phyloP scores from a whole-genome alignment of 2,888 invertebrate genomes.

The Mesochorus sp. region DNA sequence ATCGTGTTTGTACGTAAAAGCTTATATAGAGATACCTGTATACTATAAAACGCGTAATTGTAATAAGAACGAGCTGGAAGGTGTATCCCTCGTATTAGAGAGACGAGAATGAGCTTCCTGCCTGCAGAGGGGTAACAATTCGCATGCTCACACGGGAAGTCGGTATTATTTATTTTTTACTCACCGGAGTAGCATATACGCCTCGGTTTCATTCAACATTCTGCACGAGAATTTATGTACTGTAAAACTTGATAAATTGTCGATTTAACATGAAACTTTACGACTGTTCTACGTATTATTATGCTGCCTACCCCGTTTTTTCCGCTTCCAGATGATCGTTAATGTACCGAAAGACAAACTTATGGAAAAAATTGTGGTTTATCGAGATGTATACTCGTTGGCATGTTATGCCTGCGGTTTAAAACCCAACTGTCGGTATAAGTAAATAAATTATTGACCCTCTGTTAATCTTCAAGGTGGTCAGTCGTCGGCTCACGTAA shows the following conservation, averaged over 20 bases:
- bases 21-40: slow-evolving; percentile 2
- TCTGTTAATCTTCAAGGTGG: too few relatives aligned
- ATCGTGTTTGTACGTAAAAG: slow-evolving; percentile 10
- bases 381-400: too few relatives aligned
- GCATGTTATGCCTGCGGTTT: too few relatives aligned
- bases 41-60: slow-evolving; percentile 40
- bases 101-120: slow-evolving; percentile 36
- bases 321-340: too few relatives aligned
- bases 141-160: slow-evolving; percentile 31
- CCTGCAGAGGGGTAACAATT: slow-evolving; percentile 13
- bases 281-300: not conserved
- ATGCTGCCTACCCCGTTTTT: too few relatives aligned
- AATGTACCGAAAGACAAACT: too few relatives aligned
- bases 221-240: not conserved
- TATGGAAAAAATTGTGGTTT: too few relatives aligned
- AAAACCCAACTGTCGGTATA: too few relatives aligned
- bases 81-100: slow-evolving; percentile 16
- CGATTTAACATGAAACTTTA: not conserved
- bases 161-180: slow-evolving; percentile 29
- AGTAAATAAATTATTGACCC: too few relatives aligned
- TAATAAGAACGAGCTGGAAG: slow-evolving; percentile 33
- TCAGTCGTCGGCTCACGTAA: too few relatives aligned
- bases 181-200: slow-evolving; percentile 17
- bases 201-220: slow-evolving; percentile 20
- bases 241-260: not conserved